Evolutionary conservation across 2,113 vertebrate genomes (phyloP).

Genomic region (Tilapia sparmanii): DNA sequence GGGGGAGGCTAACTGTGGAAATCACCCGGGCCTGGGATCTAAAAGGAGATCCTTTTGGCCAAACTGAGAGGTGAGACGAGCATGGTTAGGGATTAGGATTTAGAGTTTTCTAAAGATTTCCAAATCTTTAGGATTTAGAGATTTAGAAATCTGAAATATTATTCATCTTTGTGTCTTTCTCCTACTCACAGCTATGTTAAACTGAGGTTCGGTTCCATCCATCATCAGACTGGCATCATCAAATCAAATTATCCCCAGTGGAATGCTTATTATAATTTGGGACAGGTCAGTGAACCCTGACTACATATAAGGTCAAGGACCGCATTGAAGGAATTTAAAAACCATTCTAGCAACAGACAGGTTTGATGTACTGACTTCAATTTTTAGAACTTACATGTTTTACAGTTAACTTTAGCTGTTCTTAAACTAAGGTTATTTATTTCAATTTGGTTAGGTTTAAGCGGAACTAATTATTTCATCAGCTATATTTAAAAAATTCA

Average conservation of each 20-base stretch:
- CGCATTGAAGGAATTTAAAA: neutral
- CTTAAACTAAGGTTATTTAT: neutral
- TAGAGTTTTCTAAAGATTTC: neutral
- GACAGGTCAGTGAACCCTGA: neutral
- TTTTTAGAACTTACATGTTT: neutral
- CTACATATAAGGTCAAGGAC: rapidly evolving
- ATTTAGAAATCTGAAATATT: neutral
- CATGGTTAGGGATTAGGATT: neutral
- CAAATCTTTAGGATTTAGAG: rapidly evolving
- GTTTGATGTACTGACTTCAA: neutral
- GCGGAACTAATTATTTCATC: neutral
- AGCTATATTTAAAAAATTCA: neutral
- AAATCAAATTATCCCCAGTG: neutral
- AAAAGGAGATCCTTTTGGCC: neutral
- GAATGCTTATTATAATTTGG: conserved; percentile 7
- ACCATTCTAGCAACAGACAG: neutral
- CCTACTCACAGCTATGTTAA: neutral
- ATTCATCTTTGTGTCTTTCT: neutral
- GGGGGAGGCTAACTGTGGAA: neutral
- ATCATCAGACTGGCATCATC: neutral
- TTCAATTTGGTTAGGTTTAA: neutral
- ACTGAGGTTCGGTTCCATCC: neutral
- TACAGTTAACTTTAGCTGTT: neutral
- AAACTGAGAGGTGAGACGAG: neutral
- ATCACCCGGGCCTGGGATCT: neutral